These are phyloP conservation scores for Hystrix brachyura DNA, from an alignment of 2,113 vertebrate genomes.

Conservation along the genomic window DNA sequence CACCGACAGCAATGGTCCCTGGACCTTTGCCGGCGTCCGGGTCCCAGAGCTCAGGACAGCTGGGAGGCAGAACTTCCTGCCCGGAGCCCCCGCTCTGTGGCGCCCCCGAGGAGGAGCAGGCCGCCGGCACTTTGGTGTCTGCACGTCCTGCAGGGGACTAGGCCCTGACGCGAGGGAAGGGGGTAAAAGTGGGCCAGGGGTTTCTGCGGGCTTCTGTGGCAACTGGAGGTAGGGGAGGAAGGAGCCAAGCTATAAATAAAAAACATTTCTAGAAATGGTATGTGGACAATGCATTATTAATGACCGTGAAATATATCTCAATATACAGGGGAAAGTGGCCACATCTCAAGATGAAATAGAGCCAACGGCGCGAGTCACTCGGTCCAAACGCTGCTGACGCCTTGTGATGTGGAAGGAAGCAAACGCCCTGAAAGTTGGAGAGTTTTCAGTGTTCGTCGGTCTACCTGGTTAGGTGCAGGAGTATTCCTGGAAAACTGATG, in stretches of 20 bases:
- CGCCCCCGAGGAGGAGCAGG: not conserved
- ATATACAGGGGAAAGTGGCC: not conserved
- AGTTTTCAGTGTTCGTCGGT: slow-evolving; percentile 33
- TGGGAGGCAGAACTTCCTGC: not conserved
- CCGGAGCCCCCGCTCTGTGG: not conserved
- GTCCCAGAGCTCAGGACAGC: not conserved
- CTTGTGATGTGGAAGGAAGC: slow-evolving; percentile 74
- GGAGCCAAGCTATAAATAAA: slow-evolving; percentile 80
- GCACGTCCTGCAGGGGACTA: slow-evolving; percentile 36
- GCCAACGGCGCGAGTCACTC: not conserved
- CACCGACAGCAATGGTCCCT: not conserved
- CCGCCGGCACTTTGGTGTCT: not conserved
- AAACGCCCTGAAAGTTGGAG: slow-evolving; percentile 53
- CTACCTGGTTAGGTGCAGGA: not conserved
- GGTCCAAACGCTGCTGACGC: slow-evolving; percentile 77
- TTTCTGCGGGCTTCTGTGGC: slow-evolving; percentile 53
- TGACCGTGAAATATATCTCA: slow-evolving; percentile 63
- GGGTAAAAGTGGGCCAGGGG: slow-evolving; percentile 11
- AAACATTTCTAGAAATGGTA: slow-evolving; percentile 76
- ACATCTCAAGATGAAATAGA: slow-evolving; percentile 60
- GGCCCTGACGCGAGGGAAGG: not conserved
- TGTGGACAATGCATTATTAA: slow-evolving; percentile 55
- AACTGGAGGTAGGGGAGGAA: slow-evolving; percentile 62
- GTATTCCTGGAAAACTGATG: slow-evolving; percentile 9
- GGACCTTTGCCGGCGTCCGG: not conserved